Base-by-base conservation (phyloP, 2,888 invertebrate genomes). In the Catocala nupta region DNA sequence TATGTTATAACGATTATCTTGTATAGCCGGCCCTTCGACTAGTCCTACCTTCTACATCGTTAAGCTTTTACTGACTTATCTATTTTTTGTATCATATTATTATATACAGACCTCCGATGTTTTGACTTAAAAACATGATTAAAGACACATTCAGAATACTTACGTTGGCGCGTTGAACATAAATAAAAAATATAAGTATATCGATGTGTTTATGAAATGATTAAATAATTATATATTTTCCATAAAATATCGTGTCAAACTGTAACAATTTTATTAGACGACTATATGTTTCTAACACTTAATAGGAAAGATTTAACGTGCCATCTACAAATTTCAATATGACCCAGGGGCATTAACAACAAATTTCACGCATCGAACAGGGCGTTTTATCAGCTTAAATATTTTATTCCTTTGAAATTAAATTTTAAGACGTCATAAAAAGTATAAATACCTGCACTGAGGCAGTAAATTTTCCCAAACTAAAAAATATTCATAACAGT, bases 1-100 rank as follows among this genome's bases (percentile, higher is more conserved):
- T 75, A 75, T 73, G 71, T 67, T 73, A 74, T 72, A 73, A 72
- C 63, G 76, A 82, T 83, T 78, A 85, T 81, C 75, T 75, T 62
- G 72, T 78, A 73, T 70, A 77, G 57, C 59, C 71, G 63, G 67
- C 70, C 80, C 70, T 65, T 53, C 48, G 58, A n/a, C 56, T 13
- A 64, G 42, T 55, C 75, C 72, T 68, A 70, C 52, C 77, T 71
- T 76, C 75, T 67, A 65, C 69, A 52, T 70, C 77, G 77, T 81
- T 78, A 80, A 77, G 70, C 68, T 69, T 73, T 63, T 64, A 68
- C 59, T 72, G 63, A 61, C 42, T 75, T 73, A 70, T 66, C 61
- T 64, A 39, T 45, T 58, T 55, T 50, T 42, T 39, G 16, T 47
- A 34, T 12, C 36, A 33, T 13, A 44, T 55, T 50, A 48, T 39